Base-by-base conservation (phyloP, 2,113 vertebrate genomes). In the Trichechus manatus region DNA sequence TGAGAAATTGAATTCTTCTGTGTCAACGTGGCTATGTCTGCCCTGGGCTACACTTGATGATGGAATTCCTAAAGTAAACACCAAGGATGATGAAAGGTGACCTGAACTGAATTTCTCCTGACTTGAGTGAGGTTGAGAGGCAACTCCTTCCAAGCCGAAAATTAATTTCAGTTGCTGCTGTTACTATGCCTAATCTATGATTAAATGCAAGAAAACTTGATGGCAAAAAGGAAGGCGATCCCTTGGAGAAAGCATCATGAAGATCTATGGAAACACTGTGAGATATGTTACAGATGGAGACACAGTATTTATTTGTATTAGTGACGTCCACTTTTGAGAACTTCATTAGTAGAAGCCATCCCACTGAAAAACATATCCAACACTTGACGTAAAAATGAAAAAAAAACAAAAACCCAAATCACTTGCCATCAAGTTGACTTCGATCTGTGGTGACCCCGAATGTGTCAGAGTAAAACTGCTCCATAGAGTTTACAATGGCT, bases 21-120 rank as follows among this genome's bases (percentile, higher is more conserved):
- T 97, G 89, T 94, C 94, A 94, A 86, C 2, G 75, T 96, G 89
- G 79, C 74, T 63, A 82, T 86, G 88, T 91, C 17, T 97, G 75
- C 94, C 13, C 13, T 94, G 77, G 91, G 44, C 42, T 93, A 90
- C 61, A 87, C 5, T 36, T 93, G 89, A 88, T 72, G 86, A 94
- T 84, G 56, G 93, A 96, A 92, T 98, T 98, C 20, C 83, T 93
- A 90, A 95, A 97, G 93, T 92, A 98, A 98, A 90, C 61, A 97
- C 0, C 4, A 77, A 96, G 72, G 50, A 97, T 79, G 33, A 92
- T 93, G 83, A 98, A 97, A 97, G 39, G 68, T 44, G 91, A 75
- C 15, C n/a, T 95, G 94, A 97, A 95, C 83, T 92, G 39, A 82
- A 13, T 96, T 97, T 96, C 74, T 74, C 44, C 95, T 84, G 81